Evolutionary conservation across 1,140 invertebrate genomes (phyloP).

Genomic region (Bombus soroeensis): DNA sequence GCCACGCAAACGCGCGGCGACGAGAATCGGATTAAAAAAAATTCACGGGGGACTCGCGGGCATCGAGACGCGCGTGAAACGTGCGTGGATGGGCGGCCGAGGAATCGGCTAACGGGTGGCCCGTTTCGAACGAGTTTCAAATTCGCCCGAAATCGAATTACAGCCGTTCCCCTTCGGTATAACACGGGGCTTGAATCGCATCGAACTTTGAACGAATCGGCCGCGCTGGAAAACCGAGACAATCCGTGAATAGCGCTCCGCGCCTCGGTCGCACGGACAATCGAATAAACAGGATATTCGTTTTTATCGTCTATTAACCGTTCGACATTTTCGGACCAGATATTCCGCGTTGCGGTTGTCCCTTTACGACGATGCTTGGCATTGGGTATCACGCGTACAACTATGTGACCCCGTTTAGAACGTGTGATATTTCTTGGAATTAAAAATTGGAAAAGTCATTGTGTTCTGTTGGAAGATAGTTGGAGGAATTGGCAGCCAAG

Average conservation of each 20-base stretch:
- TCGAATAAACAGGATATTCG: conserved; percentile 2
- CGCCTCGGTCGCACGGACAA: background rate
- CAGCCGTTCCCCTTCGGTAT: background rate
- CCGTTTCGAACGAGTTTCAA: conserved; percentile 4
- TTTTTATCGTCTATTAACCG: background rate
- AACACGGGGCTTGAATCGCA: background rate
- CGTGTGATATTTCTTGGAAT: no score
- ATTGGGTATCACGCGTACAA: no score
- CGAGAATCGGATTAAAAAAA: conserved; percentile 72
- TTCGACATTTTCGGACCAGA: background rate
- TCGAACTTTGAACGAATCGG: background rate
- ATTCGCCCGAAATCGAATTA: background rate
- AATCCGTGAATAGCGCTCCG: background rate
- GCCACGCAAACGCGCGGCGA: conserved; percentile 56
- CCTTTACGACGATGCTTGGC: background rate
- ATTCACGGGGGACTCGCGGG: conserved; percentile 65
- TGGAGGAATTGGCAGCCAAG: accelerated
- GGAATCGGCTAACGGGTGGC: conserved; percentile 61
- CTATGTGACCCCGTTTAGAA: no score
- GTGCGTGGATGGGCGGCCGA: conserved; percentile 43
- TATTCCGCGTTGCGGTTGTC: background rate
- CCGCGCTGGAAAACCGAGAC: background rate
- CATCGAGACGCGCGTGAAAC: conserved; percentile 50
- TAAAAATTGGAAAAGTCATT: no score
- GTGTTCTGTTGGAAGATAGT: no score